phyloP scores from a whole-genome alignment of 2,797 vertebrate genomes.

The Mallotus villosus region DNA sequence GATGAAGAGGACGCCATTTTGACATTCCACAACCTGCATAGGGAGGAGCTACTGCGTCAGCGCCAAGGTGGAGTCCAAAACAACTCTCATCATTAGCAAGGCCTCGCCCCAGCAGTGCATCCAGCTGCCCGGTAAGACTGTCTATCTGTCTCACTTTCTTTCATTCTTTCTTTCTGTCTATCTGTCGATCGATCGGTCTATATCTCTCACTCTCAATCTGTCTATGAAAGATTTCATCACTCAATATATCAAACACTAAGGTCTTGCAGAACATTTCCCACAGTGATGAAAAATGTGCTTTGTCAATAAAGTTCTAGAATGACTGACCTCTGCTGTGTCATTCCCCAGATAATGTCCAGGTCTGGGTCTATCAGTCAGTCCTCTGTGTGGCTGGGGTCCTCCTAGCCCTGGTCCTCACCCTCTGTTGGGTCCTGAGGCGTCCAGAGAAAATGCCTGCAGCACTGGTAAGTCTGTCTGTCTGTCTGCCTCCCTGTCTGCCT shows the following conservation, averaged over 20 bases:
- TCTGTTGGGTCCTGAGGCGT: slow-evolving; percentile 62
- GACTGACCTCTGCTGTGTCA: slow-evolving; percentile 4
- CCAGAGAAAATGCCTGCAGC: slow-evolving; percentile 67
- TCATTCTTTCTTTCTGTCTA: too few species aligned
- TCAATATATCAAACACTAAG: too few species aligned
- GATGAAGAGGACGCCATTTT: not conserved
- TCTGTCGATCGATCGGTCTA: too few species aligned
- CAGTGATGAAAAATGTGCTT: too few species aligned
- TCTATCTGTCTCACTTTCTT: not conserved
- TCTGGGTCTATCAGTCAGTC: slow-evolving; percentile 33
- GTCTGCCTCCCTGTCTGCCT: not conserved
- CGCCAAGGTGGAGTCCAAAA: slow-evolving; percentile 33
- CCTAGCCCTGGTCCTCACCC: slow-evolving; percentile 12
- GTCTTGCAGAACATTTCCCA: too few species aligned
- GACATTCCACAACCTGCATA: slow-evolving; percentile 53
- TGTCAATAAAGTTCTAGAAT: not conserved
- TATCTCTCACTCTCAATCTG: not conserved
- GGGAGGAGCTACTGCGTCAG: slow-evolving; percentile 68
- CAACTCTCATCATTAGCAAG: not conserved
- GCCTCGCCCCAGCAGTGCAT: slow-evolving; percentile 59
- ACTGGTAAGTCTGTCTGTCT: slow-evolving; percentile 57
- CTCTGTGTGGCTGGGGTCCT: slow-evolving; percentile 34
- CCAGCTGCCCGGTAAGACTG: slow-evolving; percentile 62
- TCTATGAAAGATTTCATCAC: too few species aligned
- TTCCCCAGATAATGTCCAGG: slow-evolving; percentile 49